Conservation (phyloP, 2,888 invertebrate genomes). For the Sinelater perroti region DNA sequence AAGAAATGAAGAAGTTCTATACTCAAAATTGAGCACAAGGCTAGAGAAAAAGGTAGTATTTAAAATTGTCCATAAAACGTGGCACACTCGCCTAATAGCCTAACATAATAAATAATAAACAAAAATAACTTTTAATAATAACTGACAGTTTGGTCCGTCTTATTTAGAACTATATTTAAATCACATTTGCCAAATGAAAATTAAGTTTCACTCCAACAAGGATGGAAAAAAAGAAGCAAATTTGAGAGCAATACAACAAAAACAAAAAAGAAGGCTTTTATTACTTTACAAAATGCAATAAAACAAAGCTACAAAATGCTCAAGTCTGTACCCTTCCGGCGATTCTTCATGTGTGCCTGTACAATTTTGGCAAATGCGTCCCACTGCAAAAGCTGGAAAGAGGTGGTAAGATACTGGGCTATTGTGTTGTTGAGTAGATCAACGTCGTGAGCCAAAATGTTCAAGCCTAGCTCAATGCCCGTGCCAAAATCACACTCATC, state of each 20-base stretch:
- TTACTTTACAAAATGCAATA: background rate
- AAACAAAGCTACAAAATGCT: conserved; percentile 56
- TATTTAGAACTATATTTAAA: too few relatives aligned
- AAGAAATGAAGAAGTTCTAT: too few relatives aligned
- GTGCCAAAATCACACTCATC: conserved; percentile 97
- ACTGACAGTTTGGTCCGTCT: too few relatives aligned
- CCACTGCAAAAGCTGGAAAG: conserved; percentile 79
- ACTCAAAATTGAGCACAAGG: too few relatives aligned
- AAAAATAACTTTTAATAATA: too few relatives aligned
- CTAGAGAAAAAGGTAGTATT: too few relatives aligned
- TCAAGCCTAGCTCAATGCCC: conserved; percentile 86
- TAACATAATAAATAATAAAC: too few relatives aligned
- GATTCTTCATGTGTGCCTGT: conserved; percentile 76
- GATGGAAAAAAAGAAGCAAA: too few relatives aligned
- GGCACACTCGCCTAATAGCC: too few relatives aligned
- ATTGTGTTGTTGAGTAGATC: conserved; percentile 73
- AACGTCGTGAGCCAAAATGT: conserved; percentile 81
- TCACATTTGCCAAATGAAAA: too few relatives aligned
- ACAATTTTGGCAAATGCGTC: conserved; percentile 78
- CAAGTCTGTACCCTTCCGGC: conserved; percentile 67
- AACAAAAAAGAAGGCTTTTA: background rate
- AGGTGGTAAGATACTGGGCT: conserved; percentile 72
- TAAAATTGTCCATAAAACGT: too few relatives aligned
- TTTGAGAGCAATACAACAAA: background rate
- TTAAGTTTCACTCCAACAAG: too few relatives aligned